These are phyloP conservation scores for Ips nitidus DNA, from an alignment of 1,140 invertebrate species.

Conservation along the genomic window DNA sequence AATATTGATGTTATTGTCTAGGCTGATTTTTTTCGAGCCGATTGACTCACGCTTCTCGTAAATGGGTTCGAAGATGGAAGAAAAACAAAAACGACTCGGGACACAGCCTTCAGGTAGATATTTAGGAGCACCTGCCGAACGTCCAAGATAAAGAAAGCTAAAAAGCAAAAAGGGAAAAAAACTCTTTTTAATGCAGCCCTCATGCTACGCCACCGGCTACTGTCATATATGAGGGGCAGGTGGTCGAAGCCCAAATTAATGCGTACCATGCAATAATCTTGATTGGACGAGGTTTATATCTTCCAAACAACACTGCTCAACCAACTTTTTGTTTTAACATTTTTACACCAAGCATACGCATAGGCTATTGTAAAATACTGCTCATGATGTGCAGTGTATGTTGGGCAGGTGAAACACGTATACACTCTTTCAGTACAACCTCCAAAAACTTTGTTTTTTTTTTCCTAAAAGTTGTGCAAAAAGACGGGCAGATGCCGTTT, in stretches of 20 bases:
- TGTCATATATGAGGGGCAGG: slow-evolving; percentile 37
- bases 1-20: no score
- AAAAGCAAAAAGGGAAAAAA: slow-evolving; percentile 17
- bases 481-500: no score
- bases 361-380: no score
- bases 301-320: slow-evolving; percentile 18
- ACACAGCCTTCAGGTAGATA: neutral
- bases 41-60: neutral
- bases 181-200: slow-evolving; percentile 32
- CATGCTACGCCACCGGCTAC: slow-evolving; percentile 33
- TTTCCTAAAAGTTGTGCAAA: no score
- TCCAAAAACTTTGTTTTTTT: no score
- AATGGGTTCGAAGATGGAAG: slow-evolving; percentile 1
- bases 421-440: no score
- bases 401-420: no score
- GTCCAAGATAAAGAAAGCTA: slow-evolving; percentile 14
- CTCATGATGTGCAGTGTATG: no score
- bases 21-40: neutral
- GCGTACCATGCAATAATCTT: slow-evolving; percentile 27
- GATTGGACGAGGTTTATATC: slow-evolving; percentile 22
- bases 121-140: slow-evolving; percentile 23
- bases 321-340: neutral
- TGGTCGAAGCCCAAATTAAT: slow-evolving; percentile 23
- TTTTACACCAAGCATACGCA: no score
- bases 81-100: neutral